Conservation (phyloP, 2,888 invertebrate genomes). For the Venusia cambrica region DNA sequence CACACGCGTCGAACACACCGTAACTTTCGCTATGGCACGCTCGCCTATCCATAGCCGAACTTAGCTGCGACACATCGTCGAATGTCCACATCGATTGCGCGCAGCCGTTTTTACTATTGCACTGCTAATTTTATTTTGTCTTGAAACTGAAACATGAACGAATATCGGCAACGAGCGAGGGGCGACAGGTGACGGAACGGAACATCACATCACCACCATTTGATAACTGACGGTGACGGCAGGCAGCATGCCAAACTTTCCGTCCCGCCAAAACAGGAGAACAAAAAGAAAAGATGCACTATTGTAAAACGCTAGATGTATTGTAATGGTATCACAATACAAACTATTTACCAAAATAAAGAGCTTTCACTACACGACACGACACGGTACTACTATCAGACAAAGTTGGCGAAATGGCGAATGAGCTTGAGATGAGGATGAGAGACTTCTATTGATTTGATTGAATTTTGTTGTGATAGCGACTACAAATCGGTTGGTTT, state of each 20-base stretch:
- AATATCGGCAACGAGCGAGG: slow-evolving; percentile 54
- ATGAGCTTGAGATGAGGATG: no score
- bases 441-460: no score
- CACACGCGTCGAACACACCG: slow-evolving; percentile 72
- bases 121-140: slow-evolving; percentile 68
- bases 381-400: no score
- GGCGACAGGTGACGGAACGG: slow-evolving; percentile 65
- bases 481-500: no score
- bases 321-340: no score
- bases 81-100: slow-evolving; percentile 64
- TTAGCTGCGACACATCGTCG: slow-evolving; percentile 66
- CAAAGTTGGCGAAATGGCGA: no score
- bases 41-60: slow-evolving; percentile 73
- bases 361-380: no score
- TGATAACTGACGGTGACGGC: slow-evolving; percentile 40
- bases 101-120: slow-evolving; percentile 61
- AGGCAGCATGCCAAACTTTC: slow-evolving; percentile 61
- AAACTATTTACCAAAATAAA: no score
- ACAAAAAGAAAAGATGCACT: slow-evolving; percentile 57
- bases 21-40: slow-evolving; percentile 69
- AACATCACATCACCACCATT: no score
- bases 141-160: slow-evolving; percentile 61
- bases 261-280: slow-evolving; percentile 78
- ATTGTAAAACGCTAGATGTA: no score
- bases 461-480: no score